These are phyloP conservation scores for Cyclophora punctaria DNA, from an alignment of 2,888 invertebrate genomes.

Conservation along the genomic window DNA sequence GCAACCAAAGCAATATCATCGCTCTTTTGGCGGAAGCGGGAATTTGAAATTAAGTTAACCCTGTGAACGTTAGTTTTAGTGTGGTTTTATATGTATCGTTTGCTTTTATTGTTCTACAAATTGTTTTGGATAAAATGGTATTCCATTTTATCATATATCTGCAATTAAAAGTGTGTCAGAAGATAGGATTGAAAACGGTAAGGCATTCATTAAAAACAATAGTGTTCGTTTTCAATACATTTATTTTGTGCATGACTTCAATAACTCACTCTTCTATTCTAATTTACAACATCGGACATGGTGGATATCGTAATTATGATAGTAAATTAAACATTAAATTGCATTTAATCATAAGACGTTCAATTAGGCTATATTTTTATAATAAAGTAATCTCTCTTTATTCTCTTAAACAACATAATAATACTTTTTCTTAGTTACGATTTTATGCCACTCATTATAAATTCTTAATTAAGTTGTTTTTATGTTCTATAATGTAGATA, in stretches of 20 bases:
- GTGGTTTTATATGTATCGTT: too few species aligned
- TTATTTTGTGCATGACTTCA: conserved; percentile 70
- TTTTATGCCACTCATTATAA: background rate
- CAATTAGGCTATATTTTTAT: conserved; percentile 54
- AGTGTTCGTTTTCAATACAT: conserved; percentile 49
- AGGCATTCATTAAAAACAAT: too few species aligned
- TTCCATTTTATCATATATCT: too few species aligned
- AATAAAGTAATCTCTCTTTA: conserved; percentile 42
- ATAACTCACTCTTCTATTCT: conserved; percentile 56
- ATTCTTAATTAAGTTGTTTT: background rate
- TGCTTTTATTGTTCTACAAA: too few species aligned
- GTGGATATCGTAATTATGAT: conserved; percentile 36
- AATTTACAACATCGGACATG: conserved; percentile 59
- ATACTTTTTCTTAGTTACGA: background rate
- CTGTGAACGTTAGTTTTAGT: too few species aligned
- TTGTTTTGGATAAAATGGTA: too few species aligned
- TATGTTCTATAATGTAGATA: too few species aligned
- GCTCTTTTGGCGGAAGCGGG: too few species aligned
- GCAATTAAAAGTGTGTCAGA: too few species aligned
- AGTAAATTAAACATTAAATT: conserved; percentile 46
- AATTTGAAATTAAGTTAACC: too few species aligned
- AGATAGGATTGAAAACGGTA: too few species aligned
- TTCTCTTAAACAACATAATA: conserved; percentile 35
- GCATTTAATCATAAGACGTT: conserved; percentile 66
- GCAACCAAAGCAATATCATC: too few species aligned